phyloP scores from a whole-genome alignment of 37 sponge, comb jelly and placozoan genomes.

The Chondrosia reniformis region DNA sequence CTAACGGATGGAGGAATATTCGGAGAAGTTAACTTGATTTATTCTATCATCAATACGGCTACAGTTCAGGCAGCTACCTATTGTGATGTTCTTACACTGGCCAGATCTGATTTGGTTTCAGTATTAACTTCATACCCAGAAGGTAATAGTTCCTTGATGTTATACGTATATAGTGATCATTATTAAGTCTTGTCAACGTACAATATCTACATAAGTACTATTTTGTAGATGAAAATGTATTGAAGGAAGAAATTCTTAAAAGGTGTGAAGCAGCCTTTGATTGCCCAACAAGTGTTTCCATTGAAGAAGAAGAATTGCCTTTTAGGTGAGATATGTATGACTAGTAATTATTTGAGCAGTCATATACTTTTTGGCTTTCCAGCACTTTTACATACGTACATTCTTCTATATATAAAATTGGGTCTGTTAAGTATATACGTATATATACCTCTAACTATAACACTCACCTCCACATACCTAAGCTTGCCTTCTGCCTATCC shows the following conservation, averaged over 20 bases:
- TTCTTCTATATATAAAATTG: too few species aligned
- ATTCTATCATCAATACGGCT: conserved; percentile 5
- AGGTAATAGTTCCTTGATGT: too few species aligned
- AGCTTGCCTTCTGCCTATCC: not conserved
- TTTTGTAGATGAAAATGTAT: conserved; percentile 1
- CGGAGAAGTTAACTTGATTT: conserved; percentile 64
- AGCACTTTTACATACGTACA: not conserved
- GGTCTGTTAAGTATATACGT: not conserved
- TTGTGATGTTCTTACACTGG: conserved; percentile 52
- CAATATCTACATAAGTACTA: too few species aligned
- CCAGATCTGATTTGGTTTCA: conserved; percentile 26
- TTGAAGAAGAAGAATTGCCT: not conserved
- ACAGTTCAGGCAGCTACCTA: conserved; percentile 58
- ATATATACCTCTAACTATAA: not conserved
- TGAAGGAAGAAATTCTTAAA: conserved; percentile 29
- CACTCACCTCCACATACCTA: not conserved
- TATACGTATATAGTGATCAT: too few species aligned
- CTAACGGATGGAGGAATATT: conserved; percentile 51
- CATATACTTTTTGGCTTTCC: not conserved
- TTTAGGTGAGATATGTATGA: not conserved
- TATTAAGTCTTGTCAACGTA: too few species aligned
- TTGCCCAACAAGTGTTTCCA: not conserved
- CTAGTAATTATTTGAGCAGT: not conserved
- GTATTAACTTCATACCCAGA: conserved; percentile 36
- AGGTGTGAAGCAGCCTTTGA: conserved; percentile 38